Percentiles rank a stretch among this genome's conserved stretches.
These are phyloP conservation scores for Lasioglossum oenotherae DNA, from an alignment of 2,888 invertebrate species.

Conservation along the genomic window DNA sequence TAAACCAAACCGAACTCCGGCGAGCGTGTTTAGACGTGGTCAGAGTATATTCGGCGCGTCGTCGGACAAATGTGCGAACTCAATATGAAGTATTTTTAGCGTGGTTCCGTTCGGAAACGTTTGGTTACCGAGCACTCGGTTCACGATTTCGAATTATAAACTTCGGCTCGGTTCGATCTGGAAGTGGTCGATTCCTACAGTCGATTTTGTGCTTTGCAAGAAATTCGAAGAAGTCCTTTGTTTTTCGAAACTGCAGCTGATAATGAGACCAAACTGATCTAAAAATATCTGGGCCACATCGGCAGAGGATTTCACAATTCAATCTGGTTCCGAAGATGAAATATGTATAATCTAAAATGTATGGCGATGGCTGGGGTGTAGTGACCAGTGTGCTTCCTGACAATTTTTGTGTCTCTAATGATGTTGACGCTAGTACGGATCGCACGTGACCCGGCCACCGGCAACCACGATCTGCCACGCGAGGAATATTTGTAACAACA, in stretches of 20 bases:
- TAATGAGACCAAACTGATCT: too few species aligned
- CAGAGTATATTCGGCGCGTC: slow-evolving; percentile 51
- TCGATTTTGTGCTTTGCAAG: background rate
- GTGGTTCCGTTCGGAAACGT: slow-evolving; percentile 39
- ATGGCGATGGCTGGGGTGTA: background rate
- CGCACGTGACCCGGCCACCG: too few species aligned
- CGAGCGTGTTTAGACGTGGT: slow-evolving; percentile 54
- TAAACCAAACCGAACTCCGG: slow-evolving; percentile 26
- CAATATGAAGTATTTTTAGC: slow-evolving; percentile 60
- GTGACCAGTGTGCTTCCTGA: background rate
- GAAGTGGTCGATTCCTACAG: background rate
- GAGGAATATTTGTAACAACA: background rate
- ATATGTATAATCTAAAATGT: background rate
- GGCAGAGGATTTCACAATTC: background rate
- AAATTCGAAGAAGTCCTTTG: background rate
- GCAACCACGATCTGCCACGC: too few species aligned
- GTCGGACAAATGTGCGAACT: slow-evolving; percentile 57
- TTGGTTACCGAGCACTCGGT: slow-evolving; percentile 25
- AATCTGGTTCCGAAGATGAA: background rate
- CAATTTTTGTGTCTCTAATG: background rate
- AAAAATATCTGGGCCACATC: background rate
- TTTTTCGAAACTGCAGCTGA: background rate
- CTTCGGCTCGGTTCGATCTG: slow-evolving; percentile 1
- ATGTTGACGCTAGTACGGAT: background rate
- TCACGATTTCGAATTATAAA: slow-evolving; percentile 35